phyloP scores from a whole-genome alignment of 2,888 invertebrate genomes.

The Luperina nickerlii region DNA sequence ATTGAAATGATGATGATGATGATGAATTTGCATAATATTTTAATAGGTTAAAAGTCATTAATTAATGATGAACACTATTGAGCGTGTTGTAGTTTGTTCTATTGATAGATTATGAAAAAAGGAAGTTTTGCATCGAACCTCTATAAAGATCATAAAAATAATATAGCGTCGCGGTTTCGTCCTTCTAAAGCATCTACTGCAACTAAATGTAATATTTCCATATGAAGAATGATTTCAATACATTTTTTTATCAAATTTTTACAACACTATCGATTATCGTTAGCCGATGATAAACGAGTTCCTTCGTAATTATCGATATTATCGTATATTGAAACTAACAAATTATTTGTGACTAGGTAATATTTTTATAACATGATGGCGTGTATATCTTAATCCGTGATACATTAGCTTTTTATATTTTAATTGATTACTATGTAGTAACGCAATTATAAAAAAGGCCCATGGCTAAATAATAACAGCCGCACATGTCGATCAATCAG shows the following conservation, averaged over 20 bases:
- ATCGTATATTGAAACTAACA: constrained; percentile 40
- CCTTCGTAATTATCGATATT: constrained; percentile 44
- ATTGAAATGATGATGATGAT: too few relatives aligned
- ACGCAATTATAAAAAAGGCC: too few relatives aligned
- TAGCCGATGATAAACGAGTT: constrained; percentile 47
- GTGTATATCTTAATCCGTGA: constrained; percentile 46
- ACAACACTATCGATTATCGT: constrained; percentile 21
- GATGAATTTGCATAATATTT: background rate
- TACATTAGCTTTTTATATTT: constrained; percentile 18
- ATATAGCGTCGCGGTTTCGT: background rate
- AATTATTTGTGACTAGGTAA: constrained; percentile 39
- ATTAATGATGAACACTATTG: background rate
- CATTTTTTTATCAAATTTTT: constrained; percentile 32
- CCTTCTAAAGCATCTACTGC: background rate
- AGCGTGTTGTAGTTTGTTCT: background rate
- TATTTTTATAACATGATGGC: constrained; percentile 11
- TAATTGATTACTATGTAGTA: background rate
- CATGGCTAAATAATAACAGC: too few relatives aligned
- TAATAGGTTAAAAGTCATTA: too few relatives aligned
- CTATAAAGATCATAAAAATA: background rate
- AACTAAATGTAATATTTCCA: background rate
- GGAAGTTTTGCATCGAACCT: background rate
- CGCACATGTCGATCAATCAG: too few relatives aligned
- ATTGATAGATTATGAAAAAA: background rate
- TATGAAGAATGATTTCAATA: background rate